Conservation (phyloP, 2,113 vertebrate species). For the Brachyhypopomus occidentalis region DNA sequence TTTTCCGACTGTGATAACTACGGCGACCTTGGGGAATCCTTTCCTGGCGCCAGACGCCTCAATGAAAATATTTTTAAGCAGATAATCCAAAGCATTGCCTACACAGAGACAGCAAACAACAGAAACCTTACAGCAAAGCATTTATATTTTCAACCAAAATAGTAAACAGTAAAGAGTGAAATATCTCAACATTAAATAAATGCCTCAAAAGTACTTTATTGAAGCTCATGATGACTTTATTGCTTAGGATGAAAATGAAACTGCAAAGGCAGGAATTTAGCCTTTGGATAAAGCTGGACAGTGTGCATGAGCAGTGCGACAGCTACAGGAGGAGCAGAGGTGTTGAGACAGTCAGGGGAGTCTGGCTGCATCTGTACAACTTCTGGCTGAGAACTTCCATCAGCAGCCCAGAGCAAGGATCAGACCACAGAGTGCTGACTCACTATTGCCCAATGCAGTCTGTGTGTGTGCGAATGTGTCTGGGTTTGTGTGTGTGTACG, state of each 20-base stretch:
- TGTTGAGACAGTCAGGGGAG: constrained; percentile 28
- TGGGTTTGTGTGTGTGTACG: background rate
- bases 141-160: background rate
- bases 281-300: no score
- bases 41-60: constrained; percentile 84
- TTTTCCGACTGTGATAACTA: constrained; percentile 90
- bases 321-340: background rate
- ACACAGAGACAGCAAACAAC: constrained; percentile 48
- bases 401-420: constrained; percentile 43
- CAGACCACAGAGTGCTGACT: constrained; percentile 33
- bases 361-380: constrained; percentile 23
- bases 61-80: constrained; percentile 82
- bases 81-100: constrained; percentile 87
- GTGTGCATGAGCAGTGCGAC: no score
- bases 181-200: no score
- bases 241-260: background rate
- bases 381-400: constrained; percentile 38
- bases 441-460: constrained; percentile 14
- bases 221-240: no score
- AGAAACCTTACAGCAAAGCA: background rate
- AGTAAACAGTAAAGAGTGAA: no score
- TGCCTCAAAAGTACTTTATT: no score
- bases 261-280: background rate
- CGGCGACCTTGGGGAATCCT: constrained; percentile 89
- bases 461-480: background rate